Conservation (phyloP, 2,888 invertebrate species). For the Metallyticus violacea region DNA sequence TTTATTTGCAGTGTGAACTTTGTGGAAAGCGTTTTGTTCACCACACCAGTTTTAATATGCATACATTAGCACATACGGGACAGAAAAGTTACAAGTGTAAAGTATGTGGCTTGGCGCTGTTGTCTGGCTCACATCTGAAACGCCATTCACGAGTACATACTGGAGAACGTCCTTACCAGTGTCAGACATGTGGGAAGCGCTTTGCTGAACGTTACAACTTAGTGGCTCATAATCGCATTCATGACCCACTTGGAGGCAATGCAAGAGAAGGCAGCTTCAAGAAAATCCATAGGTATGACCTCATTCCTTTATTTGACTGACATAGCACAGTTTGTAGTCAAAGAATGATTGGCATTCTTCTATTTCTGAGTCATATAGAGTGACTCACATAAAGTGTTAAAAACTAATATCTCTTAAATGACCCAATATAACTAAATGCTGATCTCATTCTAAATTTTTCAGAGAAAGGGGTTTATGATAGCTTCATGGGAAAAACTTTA, state of each 20-base stretch:
- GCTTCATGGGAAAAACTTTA: too few relatives aligned
- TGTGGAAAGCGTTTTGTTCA: conserved; percentile 65
- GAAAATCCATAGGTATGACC: conserved; percentile 38
- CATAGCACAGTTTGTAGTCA: too few relatives aligned
- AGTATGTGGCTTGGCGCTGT: conserved; percentile 59
- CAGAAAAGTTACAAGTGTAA: conserved; percentile 59
- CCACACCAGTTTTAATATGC: conserved; percentile 69
- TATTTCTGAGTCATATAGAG: too few relatives aligned
- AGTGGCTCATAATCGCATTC: conserved; percentile 42
- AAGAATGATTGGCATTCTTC: too few relatives aligned
- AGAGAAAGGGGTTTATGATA: too few relatives aligned
- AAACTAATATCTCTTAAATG: too few relatives aligned
- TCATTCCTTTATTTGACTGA: too few relatives aligned
- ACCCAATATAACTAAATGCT: too few relatives aligned
- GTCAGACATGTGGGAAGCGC: conserved; percentile 55
- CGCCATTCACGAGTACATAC: conserved; percentile 65
- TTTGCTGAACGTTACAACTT: conserved; percentile 57
- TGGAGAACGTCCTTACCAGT: conserved; percentile 58
- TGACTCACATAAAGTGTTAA: too few relatives aligned
- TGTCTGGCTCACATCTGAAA: conserved; percentile 65
- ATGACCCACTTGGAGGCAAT: conserved; percentile 17
- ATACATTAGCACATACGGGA: conserved; percentile 62
- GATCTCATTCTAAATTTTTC: too few relatives aligned
- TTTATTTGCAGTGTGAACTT: conserved; percentile 53
- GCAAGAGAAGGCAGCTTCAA: conserved; percentile 37